phyloP scores from a whole-genome alignment of 1,140 invertebrate species.

The Brachionus manjavacas region DNA sequence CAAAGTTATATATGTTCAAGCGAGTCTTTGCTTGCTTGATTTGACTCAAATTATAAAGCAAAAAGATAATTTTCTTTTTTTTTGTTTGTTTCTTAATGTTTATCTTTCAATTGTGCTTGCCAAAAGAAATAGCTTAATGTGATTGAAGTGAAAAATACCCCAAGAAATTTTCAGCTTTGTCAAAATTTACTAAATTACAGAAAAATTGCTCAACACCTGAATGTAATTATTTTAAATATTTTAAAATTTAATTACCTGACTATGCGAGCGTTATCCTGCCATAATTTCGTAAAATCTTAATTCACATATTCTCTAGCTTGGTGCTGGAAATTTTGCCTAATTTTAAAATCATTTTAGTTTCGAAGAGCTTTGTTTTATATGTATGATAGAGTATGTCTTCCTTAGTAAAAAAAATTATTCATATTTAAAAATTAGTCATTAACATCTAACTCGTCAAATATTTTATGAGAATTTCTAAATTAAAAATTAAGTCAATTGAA shows the following conservation, averaged over 20 bases:
- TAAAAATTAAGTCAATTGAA: neutral
- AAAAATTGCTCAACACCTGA: neutral
- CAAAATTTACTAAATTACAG: neutral
- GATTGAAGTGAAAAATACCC: neutral
- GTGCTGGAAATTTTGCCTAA: neutral
- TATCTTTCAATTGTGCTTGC: neutral
- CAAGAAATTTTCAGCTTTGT: neutral
- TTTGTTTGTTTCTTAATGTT: neutral
- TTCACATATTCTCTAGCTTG: neutral
- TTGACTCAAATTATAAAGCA: constrained; percentile 7
- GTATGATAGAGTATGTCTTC: neutral
- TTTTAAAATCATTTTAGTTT: neutral
- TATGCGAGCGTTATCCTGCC: neutral
- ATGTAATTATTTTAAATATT: neutral
- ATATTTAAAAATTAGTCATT: neutral
- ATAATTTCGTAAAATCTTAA: neutral
- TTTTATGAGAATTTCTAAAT: neutral
- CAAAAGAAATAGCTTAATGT: neutral
- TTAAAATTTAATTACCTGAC: neutral
- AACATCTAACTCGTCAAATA: neutral
- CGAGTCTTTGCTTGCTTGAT: constrained; percentile 7
- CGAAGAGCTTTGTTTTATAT: neutral
- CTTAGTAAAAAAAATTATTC: neutral
- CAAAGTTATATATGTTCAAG: neutral
- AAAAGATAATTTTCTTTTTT: neutral